Percentiles rank a stretch among this genome's conserved stretches.
Conservation (phyloP, 2,888 invertebrate genomes). For the Neoitamus cyanurus region DNA sequence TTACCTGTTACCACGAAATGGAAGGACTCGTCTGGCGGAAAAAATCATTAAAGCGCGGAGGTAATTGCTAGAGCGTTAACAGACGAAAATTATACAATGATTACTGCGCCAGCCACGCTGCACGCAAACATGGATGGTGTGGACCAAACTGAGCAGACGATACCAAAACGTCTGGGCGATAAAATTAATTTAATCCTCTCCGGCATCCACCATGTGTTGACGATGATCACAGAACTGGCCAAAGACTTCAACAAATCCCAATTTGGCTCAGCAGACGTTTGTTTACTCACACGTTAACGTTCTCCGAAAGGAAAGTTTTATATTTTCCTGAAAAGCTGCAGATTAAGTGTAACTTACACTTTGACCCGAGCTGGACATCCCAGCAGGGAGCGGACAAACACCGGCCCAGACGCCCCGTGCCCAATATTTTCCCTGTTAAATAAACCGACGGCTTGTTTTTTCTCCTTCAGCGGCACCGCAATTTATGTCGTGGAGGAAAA, state of each 20-base stretch:
- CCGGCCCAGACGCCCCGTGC: constrained; percentile 43
- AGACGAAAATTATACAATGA: background rate
- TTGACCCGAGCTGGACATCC: constrained; percentile 29
- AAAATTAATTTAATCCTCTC: constrained; percentile 50
- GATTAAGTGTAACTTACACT: constrained; percentile 46
- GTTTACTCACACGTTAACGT: constrained; percentile 35
- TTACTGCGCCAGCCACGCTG: background rate
- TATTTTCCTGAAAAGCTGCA: constrained; percentile 47
- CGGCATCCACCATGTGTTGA: constrained; percentile 43
- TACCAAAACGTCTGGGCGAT: constrained; percentile 45
- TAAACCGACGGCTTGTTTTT: constrained; percentile 50
- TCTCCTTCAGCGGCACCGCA: constrained; percentile 40
- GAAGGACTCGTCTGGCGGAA: background rate
- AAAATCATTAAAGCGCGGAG: background rate
- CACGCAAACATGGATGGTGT: background rate
- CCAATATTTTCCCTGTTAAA: constrained; percentile 52
- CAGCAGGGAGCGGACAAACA: constrained; percentile 31
- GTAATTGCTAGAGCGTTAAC: background rate
- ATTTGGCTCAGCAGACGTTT: constrained; percentile 45
- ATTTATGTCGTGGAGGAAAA: constrained; percentile 49
- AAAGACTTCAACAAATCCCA: constrained; percentile 46
- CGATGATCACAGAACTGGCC: background rate
- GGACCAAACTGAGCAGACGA: background rate
- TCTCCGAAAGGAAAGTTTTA: constrained; percentile 45
- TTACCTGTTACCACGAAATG: no score